Evolutionary conservation across 2,888 invertebrate species (phyloP), one percentile per base, ranked within the genome.

Genomic region (Macaria liturata): DNA sequence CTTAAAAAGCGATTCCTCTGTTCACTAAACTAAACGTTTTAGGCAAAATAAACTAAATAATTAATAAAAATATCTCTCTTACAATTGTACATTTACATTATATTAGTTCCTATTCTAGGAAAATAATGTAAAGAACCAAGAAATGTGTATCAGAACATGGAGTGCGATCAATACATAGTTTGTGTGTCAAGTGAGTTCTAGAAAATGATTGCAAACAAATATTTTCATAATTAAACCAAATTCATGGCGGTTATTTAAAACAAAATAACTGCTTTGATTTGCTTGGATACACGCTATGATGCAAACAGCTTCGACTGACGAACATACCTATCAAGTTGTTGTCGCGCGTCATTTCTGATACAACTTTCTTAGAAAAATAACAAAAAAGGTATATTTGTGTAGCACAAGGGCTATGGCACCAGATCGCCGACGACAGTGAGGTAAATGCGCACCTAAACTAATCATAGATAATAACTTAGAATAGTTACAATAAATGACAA

Each of bases 41-140:
- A 50, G 39, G 59, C 56, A 51, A 57, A 57, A 62, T 59, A 62
- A 62, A 52, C 46, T 50, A 57, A 59, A 54, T 50, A 58, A 56
- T 53, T 20, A 20, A 20, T 20, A 20, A 20, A 20, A 59, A 61
- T 57, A 61, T 61, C 48, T 64, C 54, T 59, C 51, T 62, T 42
- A 52, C 20, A 54, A 47, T 50, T 37, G 49, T 62, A 54, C 34
- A 52, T 42, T 48, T 51, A 54, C 5, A 47, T 59, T 54, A 54
- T 4, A n/a, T 50, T 55, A 40, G 37, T 53, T 0, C 37, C 46
- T 60, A 60, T n/a, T 49, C 52, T 56, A 60, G 32, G 3, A 4
- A 59, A 54, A 44, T 45, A 59, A 59, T 48, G 54, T 37, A 46
- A 45, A 43, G 40, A 52, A 42, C 20, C 20, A 42, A 49, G 50